Base-by-base conservation (phyloP, 2,888 invertebrate species). In the Peribatodes rhomboidaria region DNA sequence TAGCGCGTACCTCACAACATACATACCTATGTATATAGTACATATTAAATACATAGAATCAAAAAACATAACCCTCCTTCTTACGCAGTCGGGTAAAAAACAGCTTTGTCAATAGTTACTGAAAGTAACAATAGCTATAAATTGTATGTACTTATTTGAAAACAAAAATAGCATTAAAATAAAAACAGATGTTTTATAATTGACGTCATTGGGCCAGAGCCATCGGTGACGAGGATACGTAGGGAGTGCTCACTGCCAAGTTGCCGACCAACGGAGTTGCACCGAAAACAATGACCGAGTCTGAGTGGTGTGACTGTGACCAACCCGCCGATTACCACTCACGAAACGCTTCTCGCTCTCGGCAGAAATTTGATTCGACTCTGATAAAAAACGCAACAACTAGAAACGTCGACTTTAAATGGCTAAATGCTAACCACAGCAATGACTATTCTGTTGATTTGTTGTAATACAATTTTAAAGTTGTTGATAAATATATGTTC, bases 261-360 rank as follows among this genome's bases (percentile, higher is more conserved):
- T 9, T 22, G 33, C 16, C 18, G 14, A 22, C 13, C 9, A 14
- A 14, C 11, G 20, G n/a, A 41, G 35, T 13, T 55, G 53, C 47
- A 41, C 46, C 31, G 55, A 61, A 65, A 67, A 68, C 67, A 65
- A 62, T 53, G 14, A 27, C 27, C 22, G 7, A 22, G 22, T 11
- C 53, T 1, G 27, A 39, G 39, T 9, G 49, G 60, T 59, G 56
- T 54, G 62, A 56, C 59, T 65, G 65, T 60, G 67, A 67, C 64
- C 49, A 58, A 66, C 42, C 58, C 35, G 49, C 9, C 57, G 60
- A 69, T 67, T 69, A 54, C 33, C 54, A 64, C 60, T 64, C 71
- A 71, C 67, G 69, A 59, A 61, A 61, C 47, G 50, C 50, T 50
- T 31, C 58, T 31, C 53, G 47, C 3, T 37, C 58, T 31, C 41